These are phyloP conservation scores for Anguilla anguilla DNA, from an alignment of 2,797 vertebrate genomes.

Conservation along the genomic window DNA sequence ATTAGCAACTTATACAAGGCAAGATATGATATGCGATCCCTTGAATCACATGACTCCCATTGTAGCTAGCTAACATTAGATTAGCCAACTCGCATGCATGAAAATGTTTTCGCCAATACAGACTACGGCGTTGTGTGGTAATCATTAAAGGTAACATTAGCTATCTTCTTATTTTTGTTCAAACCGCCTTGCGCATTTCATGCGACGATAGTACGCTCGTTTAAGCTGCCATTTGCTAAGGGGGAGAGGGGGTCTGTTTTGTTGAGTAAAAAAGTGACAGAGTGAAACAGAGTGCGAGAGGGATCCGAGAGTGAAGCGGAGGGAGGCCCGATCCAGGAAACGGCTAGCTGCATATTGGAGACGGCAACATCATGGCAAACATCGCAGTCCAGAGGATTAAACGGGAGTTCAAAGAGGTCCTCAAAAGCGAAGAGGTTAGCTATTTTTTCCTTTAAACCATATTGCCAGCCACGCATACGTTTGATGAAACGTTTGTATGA, in stretches of 20 bases:
- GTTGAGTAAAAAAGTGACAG: conserved; percentile 54
- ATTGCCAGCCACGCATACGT: neutral
- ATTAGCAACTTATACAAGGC: neutral
- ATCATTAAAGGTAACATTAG: neutral
- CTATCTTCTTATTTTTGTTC: neutral
- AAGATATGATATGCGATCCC: conserved; percentile 20
- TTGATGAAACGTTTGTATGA: neutral
- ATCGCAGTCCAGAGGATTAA: conserved; percentile 99
- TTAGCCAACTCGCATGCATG: conserved; percentile 65
- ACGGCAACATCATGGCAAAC: conserved; percentile 83
- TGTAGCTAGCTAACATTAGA: conserved; percentile 6
- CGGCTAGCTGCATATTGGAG: conserved; percentile 32
- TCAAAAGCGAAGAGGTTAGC: conserved; percentile 96
- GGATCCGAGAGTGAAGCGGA: conserved; percentile 53
- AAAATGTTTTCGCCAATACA: conserved; percentile 68
- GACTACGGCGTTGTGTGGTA: conserved; percentile 39
- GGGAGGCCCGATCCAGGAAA: conserved; percentile 69
- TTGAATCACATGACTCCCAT: conserved; percentile 65
- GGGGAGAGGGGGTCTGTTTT: conserved; percentile 45
- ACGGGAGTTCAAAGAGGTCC: conserved; percentile 98
- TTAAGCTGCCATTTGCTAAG: conserved; percentile 33
- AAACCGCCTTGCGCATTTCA: neutral
- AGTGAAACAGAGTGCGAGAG: conserved; percentile 48
- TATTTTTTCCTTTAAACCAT: neutral
- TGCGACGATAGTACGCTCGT: conserved; percentile 12